These are phyloP conservation scores for Tupaia chinensis DNA, from an alignment of 2,113 vertebrate species.

Conservation along the genomic window DNA sequence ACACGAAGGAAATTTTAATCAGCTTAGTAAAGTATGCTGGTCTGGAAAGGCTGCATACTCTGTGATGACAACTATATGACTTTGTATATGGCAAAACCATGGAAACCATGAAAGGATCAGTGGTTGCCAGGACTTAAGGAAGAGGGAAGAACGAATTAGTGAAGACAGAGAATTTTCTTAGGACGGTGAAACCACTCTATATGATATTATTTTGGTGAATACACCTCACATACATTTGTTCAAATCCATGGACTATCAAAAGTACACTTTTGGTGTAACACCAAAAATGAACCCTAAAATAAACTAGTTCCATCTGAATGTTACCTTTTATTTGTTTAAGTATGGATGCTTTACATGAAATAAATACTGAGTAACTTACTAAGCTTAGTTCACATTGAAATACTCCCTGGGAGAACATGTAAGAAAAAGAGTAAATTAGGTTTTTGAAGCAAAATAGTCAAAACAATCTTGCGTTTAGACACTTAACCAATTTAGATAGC, in stretches of 20 bases:
- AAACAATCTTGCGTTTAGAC: background rate
- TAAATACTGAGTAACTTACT: background rate
- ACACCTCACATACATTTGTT: background rate
- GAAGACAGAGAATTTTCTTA: background rate
- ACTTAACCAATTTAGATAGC: background rate
- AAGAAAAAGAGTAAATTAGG: background rate
- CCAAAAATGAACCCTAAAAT: background rate
- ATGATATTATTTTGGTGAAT: background rate
- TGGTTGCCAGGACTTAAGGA: background rate
- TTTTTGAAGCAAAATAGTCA: conserved; percentile 21
- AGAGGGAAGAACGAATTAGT: background rate
- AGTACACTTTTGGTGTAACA: background rate
- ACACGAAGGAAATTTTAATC: background rate
- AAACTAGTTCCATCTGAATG: background rate
- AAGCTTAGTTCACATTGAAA: conserved; percentile 4
- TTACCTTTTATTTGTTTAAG: background rate
- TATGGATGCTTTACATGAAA: background rate
- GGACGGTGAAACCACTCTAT: background rate
- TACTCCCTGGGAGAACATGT: background rate
- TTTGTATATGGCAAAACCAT: background rate
- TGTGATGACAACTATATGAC: background rate
- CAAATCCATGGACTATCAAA: background rate
- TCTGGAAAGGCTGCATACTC: background rate
- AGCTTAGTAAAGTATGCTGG: background rate
- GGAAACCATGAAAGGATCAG: background rate